A percentile compares a stretch with the other conserved stretches of the same genome.
phyloP scores from a whole-genome alignment of 2,797 vertebrate species.

The Vipera latastei region DNA sequence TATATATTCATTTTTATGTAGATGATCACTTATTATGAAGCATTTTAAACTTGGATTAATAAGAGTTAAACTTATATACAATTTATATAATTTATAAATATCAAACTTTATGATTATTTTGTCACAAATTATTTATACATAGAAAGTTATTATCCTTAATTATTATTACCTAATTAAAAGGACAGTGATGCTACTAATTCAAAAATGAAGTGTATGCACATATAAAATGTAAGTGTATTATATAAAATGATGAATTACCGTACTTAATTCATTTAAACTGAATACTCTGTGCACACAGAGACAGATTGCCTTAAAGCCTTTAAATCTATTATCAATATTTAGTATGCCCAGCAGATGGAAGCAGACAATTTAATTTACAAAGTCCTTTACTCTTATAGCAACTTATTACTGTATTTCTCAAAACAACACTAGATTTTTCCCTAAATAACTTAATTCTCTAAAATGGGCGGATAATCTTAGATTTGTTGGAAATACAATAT shows the following conservation, averaged over 20 bases:
- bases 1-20: slow-evolving; percentile 22
- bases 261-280: not conserved
- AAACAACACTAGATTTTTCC: not conserved
- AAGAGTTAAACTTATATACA: not conserved
- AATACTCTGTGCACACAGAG: not conserved
- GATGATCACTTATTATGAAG: not conserved
- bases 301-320: not conserved
- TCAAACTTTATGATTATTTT: not conserved
- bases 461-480: not conserved
- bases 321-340: slow-evolving; percentile 7
- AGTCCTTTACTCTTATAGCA: not conserved
- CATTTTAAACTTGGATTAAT: not conserved
- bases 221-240: not conserved
- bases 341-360: slow-evolving; percentile 69
- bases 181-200: not conserved
- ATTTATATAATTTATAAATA: not conserved
- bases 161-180: not conserved
- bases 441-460: not conserved
- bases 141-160: not conserved
- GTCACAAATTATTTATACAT: not conserved
- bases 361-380: slow-evolving; percentile 50
- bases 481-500: not conserved
- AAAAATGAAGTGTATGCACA: not conserved
- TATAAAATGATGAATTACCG: not conserved
- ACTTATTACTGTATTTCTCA: not conserved